Conservation (phyloP, 35 echinoderm and acorn worm species). For the Chiridota heheva region DNA sequence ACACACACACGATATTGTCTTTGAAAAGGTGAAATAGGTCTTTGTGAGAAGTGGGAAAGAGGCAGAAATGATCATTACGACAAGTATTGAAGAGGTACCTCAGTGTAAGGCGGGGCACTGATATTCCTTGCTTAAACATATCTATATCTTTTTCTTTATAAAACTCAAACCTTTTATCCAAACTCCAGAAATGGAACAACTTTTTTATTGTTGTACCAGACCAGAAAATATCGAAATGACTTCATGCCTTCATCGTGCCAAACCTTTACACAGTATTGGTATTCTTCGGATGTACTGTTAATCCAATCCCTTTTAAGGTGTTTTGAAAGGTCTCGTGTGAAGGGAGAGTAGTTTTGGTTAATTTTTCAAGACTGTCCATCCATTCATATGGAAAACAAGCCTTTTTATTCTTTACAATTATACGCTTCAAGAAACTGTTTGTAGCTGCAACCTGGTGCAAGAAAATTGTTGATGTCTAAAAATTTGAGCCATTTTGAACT, state of each 20-base stretch:
- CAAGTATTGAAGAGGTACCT: constrained; percentile 37
- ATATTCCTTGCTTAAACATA: constrained; percentile 61
- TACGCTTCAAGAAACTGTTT: constrained; percentile 49
- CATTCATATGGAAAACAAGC: constrained; percentile 55
- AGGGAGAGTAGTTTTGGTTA: constrained; percentile 5
- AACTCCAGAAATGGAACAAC: constrained; percentile 40
- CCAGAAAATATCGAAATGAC: constrained; percentile 34
- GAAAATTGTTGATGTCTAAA: constrained; percentile 43
- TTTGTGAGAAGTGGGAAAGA: constrained; percentile 39
- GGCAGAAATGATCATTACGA: not conserved
- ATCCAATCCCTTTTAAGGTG: constrained; percentile 23
- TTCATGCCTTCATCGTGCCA: constrained; percentile 35
- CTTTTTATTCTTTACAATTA: constrained; percentile 36
- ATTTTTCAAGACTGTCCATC: constrained; percentile 39
- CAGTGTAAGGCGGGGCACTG: constrained; percentile 45
- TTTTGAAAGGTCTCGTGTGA: constrained; percentile 46
- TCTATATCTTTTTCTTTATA: constrained; percentile 46
- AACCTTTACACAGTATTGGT: constrained; percentile 41
- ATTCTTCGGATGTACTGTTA: constrained; percentile 51
- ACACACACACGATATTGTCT: constrained; percentile 19
- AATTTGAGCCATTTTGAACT: constrained; percentile 31
- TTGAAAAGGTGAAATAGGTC: constrained; percentile 41
- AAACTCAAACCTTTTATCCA: constrained; percentile 56
- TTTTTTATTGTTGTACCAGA: constrained; percentile 68
- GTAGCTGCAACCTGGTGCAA: constrained; percentile 37